Conservation (phyloP, 1,140 invertebrate genomes). For the Teleopsis dalmanni region DNA sequence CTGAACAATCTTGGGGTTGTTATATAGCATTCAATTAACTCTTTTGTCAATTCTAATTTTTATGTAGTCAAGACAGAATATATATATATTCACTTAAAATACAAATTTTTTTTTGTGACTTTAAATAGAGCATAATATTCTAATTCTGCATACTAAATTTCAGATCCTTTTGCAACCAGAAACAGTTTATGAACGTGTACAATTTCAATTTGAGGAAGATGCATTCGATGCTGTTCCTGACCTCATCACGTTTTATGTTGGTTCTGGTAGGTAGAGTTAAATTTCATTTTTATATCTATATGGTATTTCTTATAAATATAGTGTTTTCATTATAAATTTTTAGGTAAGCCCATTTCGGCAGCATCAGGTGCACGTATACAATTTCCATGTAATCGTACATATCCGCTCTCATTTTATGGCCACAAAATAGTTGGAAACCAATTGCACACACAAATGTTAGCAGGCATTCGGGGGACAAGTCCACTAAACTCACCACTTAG, state of each 20-base stretch:
- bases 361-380: conserved; percentile 80
- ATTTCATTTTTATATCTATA: neutral
- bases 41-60: no score
- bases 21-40: no score
- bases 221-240: conserved; percentile 88
- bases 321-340: neutral
- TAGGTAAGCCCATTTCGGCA: conserved; percentile 66
- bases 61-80: no score
- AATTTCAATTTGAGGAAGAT: conserved; percentile 92
- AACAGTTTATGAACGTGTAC: conserved; percentile 83
- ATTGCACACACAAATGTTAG: conserved; percentile 38
- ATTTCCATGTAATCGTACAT: conserved; percentile 63
- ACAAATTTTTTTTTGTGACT: no score
- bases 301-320: neutral
- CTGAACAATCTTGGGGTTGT: no score
- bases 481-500: conserved; percentile 35
- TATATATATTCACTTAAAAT: no score
- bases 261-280: conserved; percentile 54
- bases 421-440: conserved; percentile 42
- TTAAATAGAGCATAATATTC: no score
- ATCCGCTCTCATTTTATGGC: conserved; percentile 51
- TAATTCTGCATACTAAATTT: no score
- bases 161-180: conserved; percentile 79
- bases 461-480: conserved; percentile 31
- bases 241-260: conserved; percentile 90